These are phyloP conservation scores for Gonioctena quinquepunctata DNA, from an alignment of 1,140 invertebrate genomes.

Conservation along the genomic window DNA sequence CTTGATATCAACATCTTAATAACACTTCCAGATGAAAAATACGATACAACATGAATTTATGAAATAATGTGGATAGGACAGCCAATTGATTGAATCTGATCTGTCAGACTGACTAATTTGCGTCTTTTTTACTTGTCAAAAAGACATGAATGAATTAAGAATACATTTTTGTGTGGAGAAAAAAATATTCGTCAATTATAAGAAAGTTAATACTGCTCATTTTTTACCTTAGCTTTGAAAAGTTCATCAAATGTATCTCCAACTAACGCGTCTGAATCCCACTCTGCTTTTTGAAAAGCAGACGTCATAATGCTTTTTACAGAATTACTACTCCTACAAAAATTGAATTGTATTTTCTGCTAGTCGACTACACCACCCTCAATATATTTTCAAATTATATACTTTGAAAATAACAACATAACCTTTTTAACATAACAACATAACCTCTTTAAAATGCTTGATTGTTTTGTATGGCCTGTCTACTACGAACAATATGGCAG, in stretches of 20 bases:
- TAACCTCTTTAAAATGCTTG: too few species aligned
- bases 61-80: not conserved
- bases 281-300: slow-evolving; percentile 26
- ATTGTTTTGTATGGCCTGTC: too few species aligned
- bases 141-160: not conserved
- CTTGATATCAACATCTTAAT: not conserved
- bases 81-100: not conserved
- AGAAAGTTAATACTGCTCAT: not conserved
- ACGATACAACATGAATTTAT: not conserved
- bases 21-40: not conserved
- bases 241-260: slow-evolving; percentile 23
- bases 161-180: not conserved
- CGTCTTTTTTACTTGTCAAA: not conserved
- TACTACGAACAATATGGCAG: too few species aligned
- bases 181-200: not conserved
- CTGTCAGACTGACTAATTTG: not conserved
- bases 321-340: too few species aligned
- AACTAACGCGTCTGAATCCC: slow-evolving; percentile 22
- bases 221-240: not conserved
- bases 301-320: too few species aligned
- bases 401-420: too few species aligned
- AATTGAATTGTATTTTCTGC: too few species aligned
- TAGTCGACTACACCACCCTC: too few species aligned
- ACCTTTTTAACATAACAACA: too few species aligned
- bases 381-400: too few species aligned